phyloP scores from a whole-genome alignment of 2,888 invertebrate species.

The Autographa gamma region DNA sequence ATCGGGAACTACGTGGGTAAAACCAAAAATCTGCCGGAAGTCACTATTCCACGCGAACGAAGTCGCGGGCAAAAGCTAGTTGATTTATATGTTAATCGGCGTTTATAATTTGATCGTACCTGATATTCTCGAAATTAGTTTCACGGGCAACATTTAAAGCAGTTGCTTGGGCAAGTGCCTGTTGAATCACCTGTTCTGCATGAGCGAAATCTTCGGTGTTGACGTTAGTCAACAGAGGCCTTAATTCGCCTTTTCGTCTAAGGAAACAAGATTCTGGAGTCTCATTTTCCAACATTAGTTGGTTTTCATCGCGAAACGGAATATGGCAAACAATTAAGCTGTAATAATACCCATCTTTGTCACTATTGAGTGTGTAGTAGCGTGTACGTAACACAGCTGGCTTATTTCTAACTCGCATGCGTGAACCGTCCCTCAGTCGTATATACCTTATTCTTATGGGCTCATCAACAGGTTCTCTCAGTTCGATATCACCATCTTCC shows the following conservation, averaged over 20 bases:
- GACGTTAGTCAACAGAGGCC: neutral
- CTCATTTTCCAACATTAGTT: conserved; percentile 47
- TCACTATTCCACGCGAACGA: no score
- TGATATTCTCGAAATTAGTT: neutral
- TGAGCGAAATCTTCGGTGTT: conserved; percentile 29
- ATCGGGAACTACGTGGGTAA: no score
- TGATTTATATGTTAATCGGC: no score
- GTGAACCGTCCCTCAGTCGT: neutral
- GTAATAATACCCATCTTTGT: conserved; percentile 42
- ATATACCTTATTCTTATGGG: conserved; percentile 41
- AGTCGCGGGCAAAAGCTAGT: no score
- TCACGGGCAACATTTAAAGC: conserved; percentile 29
- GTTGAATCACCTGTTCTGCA: conserved; percentile 29
- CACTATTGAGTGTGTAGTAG: no score
- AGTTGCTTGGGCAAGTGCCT: conserved; percentile 21
- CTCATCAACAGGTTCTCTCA: conserved; percentile 43
- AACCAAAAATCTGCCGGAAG: no score
- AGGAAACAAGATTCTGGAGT: conserved; percentile 33
- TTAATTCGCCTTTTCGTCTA: neutral
- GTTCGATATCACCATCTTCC: conserved; percentile 52
- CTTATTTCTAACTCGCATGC: conserved; percentile 58
- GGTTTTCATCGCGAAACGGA: conserved; percentile 51
- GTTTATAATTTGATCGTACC: no score
- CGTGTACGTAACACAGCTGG: conserved; percentile 57
- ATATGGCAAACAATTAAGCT: conserved; percentile 54